Evolutionary conservation across 2,888 invertebrate species (phyloP).

Genomic region (Pocota personata): DNA sequence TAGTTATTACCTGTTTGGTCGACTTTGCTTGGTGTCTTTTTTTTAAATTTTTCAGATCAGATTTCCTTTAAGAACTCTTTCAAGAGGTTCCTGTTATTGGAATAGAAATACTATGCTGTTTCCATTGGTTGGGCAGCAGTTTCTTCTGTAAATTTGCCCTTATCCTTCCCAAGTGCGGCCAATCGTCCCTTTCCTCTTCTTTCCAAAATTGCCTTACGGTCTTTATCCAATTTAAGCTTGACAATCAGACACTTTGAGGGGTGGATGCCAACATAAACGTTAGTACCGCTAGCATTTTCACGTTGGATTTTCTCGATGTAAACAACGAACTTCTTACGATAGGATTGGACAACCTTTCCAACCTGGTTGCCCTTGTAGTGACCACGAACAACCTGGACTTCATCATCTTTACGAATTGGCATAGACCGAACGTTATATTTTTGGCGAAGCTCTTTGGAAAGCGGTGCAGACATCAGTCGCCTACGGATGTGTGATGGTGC

Average conservation of each 20-base stretch:
- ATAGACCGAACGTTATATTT: constrained; percentile 99
- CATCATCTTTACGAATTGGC: constrained; percentile 99
- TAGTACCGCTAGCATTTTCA: constrained; percentile 99
- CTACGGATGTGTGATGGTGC: constrained; percentile 99
- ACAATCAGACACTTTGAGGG: constrained; percentile 99
- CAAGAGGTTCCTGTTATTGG: constrained; percentile 51
- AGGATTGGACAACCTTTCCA: constrained; percentile 98
- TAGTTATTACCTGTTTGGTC: too few relatives aligned
- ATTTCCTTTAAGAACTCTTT: too few relatives aligned
- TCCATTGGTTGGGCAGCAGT: constrained; percentile 89
- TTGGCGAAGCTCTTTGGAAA: constrained; percentile 98
- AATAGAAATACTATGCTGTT: constrained; percentile 84
- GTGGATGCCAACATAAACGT: constrained; percentile 99
- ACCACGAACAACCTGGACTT: constrained; percentile 99
- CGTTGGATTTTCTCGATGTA: constrained; percentile 99
- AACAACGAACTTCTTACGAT: constrained; percentile 99
- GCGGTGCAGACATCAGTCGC: constrained; percentile 97
- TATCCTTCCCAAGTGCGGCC: constrained; percentile 96
- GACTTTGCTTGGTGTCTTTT: too few relatives aligned
- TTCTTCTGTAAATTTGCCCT: constrained; percentile 98
- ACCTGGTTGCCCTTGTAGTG: constrained; percentile 99
- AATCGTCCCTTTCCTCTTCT: constrained; percentile 97
- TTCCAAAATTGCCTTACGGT: constrained; percentile 98
- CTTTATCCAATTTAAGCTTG: constrained; percentile 99
- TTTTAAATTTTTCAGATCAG: too few relatives aligned